A percentile compares a stretch with the other conserved stretches of the same genome.
Conservation (phyloP, 2,113 vertebrate species). For the Toxotes chatareus region DNA sequence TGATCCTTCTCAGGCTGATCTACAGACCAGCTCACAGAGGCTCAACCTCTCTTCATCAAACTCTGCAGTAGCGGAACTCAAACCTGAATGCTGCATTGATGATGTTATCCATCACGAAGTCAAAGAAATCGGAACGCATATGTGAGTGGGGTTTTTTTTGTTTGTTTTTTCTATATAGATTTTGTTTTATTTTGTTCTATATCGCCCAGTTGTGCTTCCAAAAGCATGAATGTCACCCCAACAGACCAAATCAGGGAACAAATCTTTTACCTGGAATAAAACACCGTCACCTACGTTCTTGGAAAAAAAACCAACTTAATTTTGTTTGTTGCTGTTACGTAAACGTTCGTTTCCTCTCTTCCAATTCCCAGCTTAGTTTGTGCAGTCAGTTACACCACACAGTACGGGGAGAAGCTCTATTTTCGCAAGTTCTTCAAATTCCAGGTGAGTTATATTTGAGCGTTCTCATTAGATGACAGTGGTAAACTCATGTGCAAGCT, state of each 20-base stretch:
- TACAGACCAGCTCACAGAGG: slow-evolving; percentile 98
- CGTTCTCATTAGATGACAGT: slow-evolving; percentile 14
- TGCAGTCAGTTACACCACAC: slow-evolving; percentile 97
- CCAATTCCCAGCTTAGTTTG: slow-evolving; percentile 91
- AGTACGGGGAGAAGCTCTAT: slow-evolving; percentile 97
- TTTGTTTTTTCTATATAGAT: neutral
- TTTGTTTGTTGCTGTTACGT: neutral
- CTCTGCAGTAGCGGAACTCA: slow-evolving; percentile 92
- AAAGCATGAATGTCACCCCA: neutral
- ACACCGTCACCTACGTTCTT: too few relatives aligned
- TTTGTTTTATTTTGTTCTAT: neutral
- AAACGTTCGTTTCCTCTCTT: neutral
- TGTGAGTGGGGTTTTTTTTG: slow-evolving; percentile 82
- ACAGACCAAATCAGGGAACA: neutral
- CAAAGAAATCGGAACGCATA: slow-evolving; percentile 98
- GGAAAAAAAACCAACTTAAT: neutral
- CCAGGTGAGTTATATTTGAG: slow-evolving; percentile 87
- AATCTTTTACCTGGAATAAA: too few relatives aligned
- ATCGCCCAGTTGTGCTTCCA: too few relatives aligned
- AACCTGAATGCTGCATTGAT: slow-evolving; percentile 96
- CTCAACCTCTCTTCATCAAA: slow-evolving; percentile 97
- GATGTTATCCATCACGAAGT: slow-evolving; percentile 99
- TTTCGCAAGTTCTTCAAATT: slow-evolving; percentile 99
- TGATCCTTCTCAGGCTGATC: slow-evolving; percentile 88
- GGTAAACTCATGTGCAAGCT: neutral